phyloP scores from a whole-genome alignment of 2,797 vertebrate genomes.

The Esox masquinongy region DNA sequence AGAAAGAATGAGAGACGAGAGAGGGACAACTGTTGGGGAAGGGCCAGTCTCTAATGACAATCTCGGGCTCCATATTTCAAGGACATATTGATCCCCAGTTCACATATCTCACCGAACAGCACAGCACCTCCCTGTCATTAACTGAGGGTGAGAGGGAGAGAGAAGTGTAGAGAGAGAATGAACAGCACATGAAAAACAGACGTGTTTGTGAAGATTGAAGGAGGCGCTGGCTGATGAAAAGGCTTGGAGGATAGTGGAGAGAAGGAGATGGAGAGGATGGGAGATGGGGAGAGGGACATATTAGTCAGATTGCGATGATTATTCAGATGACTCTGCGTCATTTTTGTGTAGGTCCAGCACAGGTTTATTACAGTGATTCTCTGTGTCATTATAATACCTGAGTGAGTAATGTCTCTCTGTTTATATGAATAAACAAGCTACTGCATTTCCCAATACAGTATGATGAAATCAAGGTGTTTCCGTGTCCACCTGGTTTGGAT shows the following conservation, averaged over 20 bases:
- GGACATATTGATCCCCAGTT: constrained; percentile 65
- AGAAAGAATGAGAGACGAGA: neutral
- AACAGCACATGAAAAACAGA: neutral
- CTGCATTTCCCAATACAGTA: neutral
- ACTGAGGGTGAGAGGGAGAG: neutral
- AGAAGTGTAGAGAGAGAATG: neutral
- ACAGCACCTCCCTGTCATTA: constrained; percentile 31
- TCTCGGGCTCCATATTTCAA: constrained; percentile 55
- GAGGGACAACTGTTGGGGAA: neutral
- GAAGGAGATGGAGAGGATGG: neutral
- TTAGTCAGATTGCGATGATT: neutral
- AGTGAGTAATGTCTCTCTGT: neutral
- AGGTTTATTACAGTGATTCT: neutral
- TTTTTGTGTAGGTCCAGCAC: neutral
- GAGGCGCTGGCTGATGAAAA: neutral
- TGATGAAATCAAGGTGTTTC: neutral
- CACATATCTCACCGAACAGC: constrained; percentile 33
- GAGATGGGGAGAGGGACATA: neutral
- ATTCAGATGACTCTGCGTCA: constrained; percentile 9
- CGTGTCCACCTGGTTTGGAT: constrained; percentile 5
- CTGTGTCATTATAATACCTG: neutral
- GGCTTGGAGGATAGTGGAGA: neutral
- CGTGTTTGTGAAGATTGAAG: neutral
- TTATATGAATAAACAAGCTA: neutral
- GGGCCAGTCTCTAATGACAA: constrained; percentile 17